Evolutionary conservation across 37 sponge, comb jelly and placozoan species (phyloP).

Genomic region (Axinella damicornis): DNA sequence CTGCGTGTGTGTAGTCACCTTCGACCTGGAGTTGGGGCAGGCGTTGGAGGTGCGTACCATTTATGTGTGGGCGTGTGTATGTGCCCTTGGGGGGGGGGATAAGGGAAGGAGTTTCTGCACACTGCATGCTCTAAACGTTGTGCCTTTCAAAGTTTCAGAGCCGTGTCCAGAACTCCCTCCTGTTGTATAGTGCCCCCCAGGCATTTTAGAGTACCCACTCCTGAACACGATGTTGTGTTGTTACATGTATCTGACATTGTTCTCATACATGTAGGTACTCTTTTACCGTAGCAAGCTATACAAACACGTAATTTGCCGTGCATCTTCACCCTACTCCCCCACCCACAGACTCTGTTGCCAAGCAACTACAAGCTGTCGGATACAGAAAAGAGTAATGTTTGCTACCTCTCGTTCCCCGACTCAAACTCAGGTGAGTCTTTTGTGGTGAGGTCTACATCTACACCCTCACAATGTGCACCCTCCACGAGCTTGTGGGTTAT

Average conservation of each 20-base stretch:
- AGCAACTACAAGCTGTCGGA: constrained; percentile 76
- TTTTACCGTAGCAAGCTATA: too few relatives aligned
- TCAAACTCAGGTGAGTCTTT: constrained; percentile 90
- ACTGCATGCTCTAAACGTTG: too few relatives aligned
- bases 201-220: neutral
- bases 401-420: constrained; percentile 99
- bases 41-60: constrained; percentile 84
- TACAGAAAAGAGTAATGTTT: constrained; percentile 90
- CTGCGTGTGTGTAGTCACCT: constrained; percentile 93
- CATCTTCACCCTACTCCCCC: neutral
- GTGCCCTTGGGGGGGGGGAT: too few relatives aligned
- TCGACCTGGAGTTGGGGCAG: constrained; percentile 98
- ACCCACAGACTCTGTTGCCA: constrained; percentile 69
- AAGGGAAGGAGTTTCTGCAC: too few relatives aligned
- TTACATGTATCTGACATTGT: too few relatives aligned
- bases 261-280: too few relatives aligned
- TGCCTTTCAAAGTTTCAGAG: too few relatives aligned
- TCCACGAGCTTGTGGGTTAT: too few relatives aligned
- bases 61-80: neutral
- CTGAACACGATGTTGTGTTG: too few relatives aligned
- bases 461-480: neutral
- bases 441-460: neutral
- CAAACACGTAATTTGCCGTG: neutral
- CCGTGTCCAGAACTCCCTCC: too few relatives aligned
- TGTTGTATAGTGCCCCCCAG: too few relatives aligned